A percentile compares a stretch with the other conserved stretches of the same genome.
Evolutionary conservation across 53 echinoderm and acorn worm genomes (phyloP).

Genomic region (Echinarachnius parma): DNA sequence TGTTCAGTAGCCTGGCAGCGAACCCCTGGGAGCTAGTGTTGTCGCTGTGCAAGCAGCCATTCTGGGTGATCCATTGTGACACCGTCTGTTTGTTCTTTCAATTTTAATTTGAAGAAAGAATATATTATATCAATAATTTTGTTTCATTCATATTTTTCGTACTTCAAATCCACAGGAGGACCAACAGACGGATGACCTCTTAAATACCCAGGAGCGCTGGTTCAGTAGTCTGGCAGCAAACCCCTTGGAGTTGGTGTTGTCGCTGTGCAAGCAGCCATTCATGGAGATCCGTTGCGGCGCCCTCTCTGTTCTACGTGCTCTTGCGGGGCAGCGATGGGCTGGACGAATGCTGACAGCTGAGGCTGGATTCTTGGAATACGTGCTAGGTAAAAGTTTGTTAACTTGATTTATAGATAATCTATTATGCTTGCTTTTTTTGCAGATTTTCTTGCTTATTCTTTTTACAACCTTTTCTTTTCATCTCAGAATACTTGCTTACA

Average conservation of each 20-base stretch:
- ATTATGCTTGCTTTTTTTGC: no score
- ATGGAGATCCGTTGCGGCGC: conserved; percentile 72
- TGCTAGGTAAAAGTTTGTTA: no score
- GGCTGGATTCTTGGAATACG: conserved; percentile 70
- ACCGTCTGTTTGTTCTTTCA: no score
- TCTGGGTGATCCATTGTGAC: conserved; percentile 68
- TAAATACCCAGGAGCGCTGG: conserved; percentile 67
- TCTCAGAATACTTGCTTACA: no score
- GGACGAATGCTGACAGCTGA: conserved; percentile 39
- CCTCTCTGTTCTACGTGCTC: conserved; percentile 50
- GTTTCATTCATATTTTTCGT: no score
- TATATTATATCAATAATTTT: background rate
- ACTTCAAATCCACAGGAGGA: conserved; percentile 38
- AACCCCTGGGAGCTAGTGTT: conserved; percentile 64
- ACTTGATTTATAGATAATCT: no score
- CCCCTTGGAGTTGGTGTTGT: conserved; percentile 61
- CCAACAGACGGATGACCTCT: conserved; percentile 66
- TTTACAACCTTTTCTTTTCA: no score
- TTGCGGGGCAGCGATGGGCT: conserved; percentile 70
- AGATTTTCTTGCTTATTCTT: no score
- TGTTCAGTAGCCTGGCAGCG: conserved; percentile 53
- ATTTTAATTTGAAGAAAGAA: no score
- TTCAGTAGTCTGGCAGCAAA: conserved; percentile 51
- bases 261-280: conserved; percentile 79
- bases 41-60: conserved; percentile 79